These are phyloP conservation scores for Pomacea canaliculata DNA, from an alignment of 2,888 invertebrate genomes.

Conservation along the genomic window DNA sequence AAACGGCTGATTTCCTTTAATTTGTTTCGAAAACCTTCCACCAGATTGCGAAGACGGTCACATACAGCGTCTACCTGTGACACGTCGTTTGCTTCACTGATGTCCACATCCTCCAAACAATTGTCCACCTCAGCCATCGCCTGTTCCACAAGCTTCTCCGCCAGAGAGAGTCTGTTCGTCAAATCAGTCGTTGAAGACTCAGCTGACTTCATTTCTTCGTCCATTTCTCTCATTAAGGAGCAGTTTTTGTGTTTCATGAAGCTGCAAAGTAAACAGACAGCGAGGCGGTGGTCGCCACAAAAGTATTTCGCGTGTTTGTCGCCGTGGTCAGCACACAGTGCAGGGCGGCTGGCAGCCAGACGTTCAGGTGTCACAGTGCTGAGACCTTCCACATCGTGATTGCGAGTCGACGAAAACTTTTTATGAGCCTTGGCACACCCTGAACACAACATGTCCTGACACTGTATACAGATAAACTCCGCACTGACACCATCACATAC, in stretches of 20 bases:
- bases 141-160: too few relatives aligned
- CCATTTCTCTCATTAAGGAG: not conserved
- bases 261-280: slow-evolving; percentile 2
- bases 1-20: too few relatives aligned
- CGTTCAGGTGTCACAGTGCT: not conserved
- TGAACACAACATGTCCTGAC: not conserved
- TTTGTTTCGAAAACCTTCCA: too few relatives aligned
- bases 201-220: too few relatives aligned
- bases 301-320: not conserved
- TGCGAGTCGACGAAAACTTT: not conserved
- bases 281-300: not conserved
- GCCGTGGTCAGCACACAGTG: not conserved
- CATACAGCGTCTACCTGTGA: too few relatives aligned
- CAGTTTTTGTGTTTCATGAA: not conserved
- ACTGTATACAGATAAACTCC: not conserved
- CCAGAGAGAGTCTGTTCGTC: too few relatives aligned
- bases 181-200: too few relatives aligned
- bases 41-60: too few relatives aligned
- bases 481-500: not conserved
- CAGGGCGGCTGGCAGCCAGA: not conserved
- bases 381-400: not conserved
- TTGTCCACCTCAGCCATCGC: too few relatives aligned
- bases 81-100: too few relatives aligned
- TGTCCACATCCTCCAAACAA: too few relatives aligned
- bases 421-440: not conserved